Evolutionary conservation across 2,797 vertebrate species (phyloP).

Genomic region (Notoglanidium macrostoma): DNA sequence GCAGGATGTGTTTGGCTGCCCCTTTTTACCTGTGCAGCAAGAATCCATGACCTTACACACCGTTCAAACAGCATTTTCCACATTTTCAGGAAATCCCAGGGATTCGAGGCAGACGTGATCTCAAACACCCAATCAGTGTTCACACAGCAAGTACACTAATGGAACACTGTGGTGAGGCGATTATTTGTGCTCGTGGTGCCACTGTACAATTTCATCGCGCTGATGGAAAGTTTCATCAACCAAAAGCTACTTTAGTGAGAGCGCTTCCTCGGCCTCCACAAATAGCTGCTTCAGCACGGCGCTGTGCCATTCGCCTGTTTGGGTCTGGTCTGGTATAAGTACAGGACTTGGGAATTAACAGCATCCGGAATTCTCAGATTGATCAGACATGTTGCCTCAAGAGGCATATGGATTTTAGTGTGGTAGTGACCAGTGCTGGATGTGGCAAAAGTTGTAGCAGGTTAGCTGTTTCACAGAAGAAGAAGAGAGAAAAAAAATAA

Average conservation of each 20-base stretch:
- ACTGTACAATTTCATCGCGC: conserved; percentile 18
- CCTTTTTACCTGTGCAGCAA: conserved; percentile 5
- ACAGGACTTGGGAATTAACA: neutral
- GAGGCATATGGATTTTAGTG: neutral
- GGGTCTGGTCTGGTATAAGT: neutral
- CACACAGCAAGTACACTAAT: neutral
- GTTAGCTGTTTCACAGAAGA: neutral
- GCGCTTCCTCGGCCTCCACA: conserved; percentile 30
- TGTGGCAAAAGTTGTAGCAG: neutral
- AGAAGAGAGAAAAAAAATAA: too few species aligned
- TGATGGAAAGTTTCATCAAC: conserved; percentile 25
- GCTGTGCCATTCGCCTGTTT: neutral
- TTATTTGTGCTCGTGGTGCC: neutral
- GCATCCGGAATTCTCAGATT: neutral
- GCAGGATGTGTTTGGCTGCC: conserved; percentile 8
- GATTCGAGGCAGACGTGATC: neutral
- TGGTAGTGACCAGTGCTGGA: neutral
- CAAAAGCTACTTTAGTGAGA: neutral
- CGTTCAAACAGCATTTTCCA: conserved; percentile 25
- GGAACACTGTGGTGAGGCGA: neutral
- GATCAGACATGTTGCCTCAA: neutral
- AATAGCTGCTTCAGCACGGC: neutral
- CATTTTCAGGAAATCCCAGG: conserved; percentile 13
- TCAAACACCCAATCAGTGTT: neutral
- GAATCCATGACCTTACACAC: neutral